Evolutionary conservation across 2,113 vertebrate genomes (phyloP).

Genomic region (Rhea americana): DNA sequence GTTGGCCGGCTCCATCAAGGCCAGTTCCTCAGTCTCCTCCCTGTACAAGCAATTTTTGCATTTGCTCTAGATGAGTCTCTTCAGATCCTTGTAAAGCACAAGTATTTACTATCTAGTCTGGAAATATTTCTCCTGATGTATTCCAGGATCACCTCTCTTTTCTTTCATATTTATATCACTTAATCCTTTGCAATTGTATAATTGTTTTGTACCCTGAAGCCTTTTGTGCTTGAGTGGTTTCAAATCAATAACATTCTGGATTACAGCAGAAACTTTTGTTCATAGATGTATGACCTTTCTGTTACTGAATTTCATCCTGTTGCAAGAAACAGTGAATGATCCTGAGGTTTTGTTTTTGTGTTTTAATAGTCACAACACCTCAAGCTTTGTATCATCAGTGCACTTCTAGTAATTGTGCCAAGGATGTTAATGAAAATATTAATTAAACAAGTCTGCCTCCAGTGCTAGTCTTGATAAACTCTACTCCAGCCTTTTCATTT

Average conservation of each 20-base stretch:
- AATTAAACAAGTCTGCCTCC: background rate
- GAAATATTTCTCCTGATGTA: background rate
- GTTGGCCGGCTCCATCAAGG: background rate
- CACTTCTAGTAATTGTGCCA: background rate
- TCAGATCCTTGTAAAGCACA: background rate
- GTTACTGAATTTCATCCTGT: background rate
- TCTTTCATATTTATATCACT: background rate
- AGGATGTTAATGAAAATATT: background rate
- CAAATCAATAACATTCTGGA: background rate
- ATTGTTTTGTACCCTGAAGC: background rate
- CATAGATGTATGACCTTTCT: background rate
- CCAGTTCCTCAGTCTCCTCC: background rate
- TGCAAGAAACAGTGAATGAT: background rate
- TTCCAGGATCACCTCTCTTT: background rate
- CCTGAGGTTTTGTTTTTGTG: background rate
- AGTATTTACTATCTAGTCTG: background rate
- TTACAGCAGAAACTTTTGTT: background rate
- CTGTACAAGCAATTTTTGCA: background rate
- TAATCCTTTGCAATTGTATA: background rate
- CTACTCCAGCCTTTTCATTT: background rate
- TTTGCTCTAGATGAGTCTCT: background rate
- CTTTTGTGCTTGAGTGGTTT: background rate
- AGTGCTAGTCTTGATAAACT: conserved; percentile 8
- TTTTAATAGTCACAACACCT: background rate
- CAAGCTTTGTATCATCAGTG: background rate